phyloP scores from a whole-genome alignment of 2,888 invertebrate genomes.

The Drosophila mulleri region DNA sequence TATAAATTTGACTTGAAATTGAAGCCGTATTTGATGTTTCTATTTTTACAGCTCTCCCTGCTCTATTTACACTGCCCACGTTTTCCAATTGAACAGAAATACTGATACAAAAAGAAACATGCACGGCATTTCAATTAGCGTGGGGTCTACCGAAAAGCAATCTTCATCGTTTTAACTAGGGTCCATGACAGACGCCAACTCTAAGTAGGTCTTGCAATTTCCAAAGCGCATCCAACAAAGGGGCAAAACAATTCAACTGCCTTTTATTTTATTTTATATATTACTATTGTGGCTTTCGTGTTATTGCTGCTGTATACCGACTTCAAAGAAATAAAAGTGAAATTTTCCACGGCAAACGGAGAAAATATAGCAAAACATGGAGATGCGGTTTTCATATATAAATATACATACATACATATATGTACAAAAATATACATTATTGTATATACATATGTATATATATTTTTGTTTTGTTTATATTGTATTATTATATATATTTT shows the following conservation, averaged over 20 bases:
- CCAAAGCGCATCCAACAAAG: conserved; percentile 53
- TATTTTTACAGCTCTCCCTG: conserved; percentile 16
- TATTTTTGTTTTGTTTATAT: no score
- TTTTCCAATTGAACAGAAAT: conserved; percentile 1
- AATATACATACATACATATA: conserved; percentile 59
- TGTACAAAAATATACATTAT: not conserved
- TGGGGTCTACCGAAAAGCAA: conserved; percentile 35
- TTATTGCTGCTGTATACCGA: conserved; percentile 49
- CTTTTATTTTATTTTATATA: conserved; percentile 76
- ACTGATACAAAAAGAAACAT: conserved; percentile 29
- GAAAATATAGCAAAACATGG: conserved; percentile 70
- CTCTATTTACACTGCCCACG: conserved; percentile 30
- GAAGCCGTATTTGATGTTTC: conserved; percentile 12
- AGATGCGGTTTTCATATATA: conserved; percentile 27
- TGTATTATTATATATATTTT: conserved; percentile 33
- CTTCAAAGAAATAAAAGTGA: conserved; percentile 74
- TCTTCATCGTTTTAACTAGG: conserved; percentile 22
- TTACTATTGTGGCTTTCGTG: conserved; percentile 51
- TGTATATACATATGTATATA: not conserved
- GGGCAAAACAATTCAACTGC: conserved; percentile 66
- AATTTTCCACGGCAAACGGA: conserved; percentile 70
- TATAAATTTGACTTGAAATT: conserved; percentile 1
- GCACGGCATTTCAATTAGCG: conserved; percentile 54
- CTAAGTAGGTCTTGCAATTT: conserved; percentile 35
- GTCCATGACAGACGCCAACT: conserved; percentile 23